Percentiles rank a stretch among this genome's conserved stretches.
Evolutionary conservation across 2,797 vertebrate species (phyloP).

Genomic region (Hafferia zeledoni): DNA sequence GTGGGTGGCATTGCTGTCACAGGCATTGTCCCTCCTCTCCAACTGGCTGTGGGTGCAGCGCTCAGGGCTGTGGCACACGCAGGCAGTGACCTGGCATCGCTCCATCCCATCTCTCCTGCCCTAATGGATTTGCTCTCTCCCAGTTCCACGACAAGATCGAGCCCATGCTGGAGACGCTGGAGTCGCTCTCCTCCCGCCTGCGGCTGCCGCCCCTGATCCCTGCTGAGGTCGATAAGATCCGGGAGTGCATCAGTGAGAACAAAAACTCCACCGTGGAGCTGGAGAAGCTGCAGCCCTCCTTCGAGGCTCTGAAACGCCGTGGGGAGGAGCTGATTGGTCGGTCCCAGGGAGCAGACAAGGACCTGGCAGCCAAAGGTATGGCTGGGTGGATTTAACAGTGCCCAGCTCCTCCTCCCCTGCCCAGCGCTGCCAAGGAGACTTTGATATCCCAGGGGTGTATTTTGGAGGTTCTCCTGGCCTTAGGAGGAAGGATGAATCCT

Average conservation of each 20-base stretch:
- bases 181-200: constrained; percentile 89
- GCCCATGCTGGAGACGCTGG: constrained; percentile 94
- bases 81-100: background rate
- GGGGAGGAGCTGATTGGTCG: constrained; percentile 93
- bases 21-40: background rate
- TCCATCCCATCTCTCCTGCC: rapidly evolving
- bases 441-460: background rate
- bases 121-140: background rate
- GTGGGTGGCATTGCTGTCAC: background rate
- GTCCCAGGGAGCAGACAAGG: constrained; percentile 86
- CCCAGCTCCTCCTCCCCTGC: background rate
- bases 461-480: background rate
- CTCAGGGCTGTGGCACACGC: background rate
- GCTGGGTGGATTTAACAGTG: rapidly evolving
- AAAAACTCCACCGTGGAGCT: constrained; percentile 89
- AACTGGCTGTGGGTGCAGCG: background rate
- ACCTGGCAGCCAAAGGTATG: constrained; percentile 93
- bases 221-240: constrained; percentile 97
- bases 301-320: constrained; percentile 89
- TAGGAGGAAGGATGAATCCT: background rate
- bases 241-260: constrained; percentile 95
- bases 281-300: constrained; percentile 96
- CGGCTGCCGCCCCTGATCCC: constrained; percentile 91
- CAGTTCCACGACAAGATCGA: constrained; percentile 99
- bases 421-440: rapidly evolving